Evolutionary conservation across 2,888 invertebrate species (phyloP), one percentile per base, ranked within the genome.

Genomic region (Hyposoter dolosus): DNA sequence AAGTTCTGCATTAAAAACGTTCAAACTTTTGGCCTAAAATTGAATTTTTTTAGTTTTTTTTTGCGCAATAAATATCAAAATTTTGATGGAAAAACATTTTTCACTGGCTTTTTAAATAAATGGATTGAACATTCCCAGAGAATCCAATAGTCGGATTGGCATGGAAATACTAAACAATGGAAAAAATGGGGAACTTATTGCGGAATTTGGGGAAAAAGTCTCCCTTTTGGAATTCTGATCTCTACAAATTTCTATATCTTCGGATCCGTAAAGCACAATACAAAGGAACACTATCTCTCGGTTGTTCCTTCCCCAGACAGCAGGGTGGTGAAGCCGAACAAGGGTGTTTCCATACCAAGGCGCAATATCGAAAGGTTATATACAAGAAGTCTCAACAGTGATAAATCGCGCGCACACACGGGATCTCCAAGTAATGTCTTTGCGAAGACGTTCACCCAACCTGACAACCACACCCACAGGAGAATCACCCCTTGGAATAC

Each of bases 341-440:
- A 65, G 72, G 72, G 56, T 72, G 78, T 23, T 71, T 80, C 56
- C 10, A 63, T 84, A 76, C 69, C n/a, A 71, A 60, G 80, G 76
- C 47, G 68, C 84, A 84, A 84, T 84, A 84, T 84, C 84, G 84
- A 76, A 76, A 80, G 83, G 79, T 80, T 75, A 75, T 84, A 84
- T 81, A 81, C 80, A 81, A 80, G 84, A 50, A 84, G 84, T 76
- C 80, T 80, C 71, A 66, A 81, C 84, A 80, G 84, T 84, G 84
- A 84, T 84, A 84, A 84, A 84, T 84, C 84, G 84, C 71, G 32
- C n/a, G 35, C 74, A 45, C 75, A 75, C 63, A 23, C 74, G 72
- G 63, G 71, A 71, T 53, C 40, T n/a, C 53, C 32, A 19, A 32
- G 50, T 81, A 76, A 76, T 81, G 84, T 84, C 84, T 84, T 81